Conservation (phyloP, 2,888 invertebrate genomes). For the Aethes cnicana region DNA sequence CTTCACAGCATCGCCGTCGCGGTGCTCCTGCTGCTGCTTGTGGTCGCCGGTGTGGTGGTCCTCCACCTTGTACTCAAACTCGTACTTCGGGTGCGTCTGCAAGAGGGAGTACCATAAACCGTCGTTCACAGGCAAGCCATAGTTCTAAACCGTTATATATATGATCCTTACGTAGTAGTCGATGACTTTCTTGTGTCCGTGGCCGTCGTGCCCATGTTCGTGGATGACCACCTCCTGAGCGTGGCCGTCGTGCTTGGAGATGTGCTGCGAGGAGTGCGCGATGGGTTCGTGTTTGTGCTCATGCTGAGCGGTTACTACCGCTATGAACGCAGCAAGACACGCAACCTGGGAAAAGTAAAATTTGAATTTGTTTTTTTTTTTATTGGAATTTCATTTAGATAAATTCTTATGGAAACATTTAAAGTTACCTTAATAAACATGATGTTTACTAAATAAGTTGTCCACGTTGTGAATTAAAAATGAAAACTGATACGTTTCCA, state of each 20-base stretch:
- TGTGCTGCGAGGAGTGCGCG: conserved; percentile 45
- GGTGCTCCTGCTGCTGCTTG: conserved; percentile 69
- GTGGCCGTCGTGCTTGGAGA: conserved; percentile 44
- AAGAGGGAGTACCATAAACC: conserved; percentile 1
- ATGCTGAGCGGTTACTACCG: conserved; percentile 49
- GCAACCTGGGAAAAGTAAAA: conserved; percentile 39
- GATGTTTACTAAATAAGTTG: not conserved
- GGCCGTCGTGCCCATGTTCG: conserved; percentile 35
- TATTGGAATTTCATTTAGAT: not conserved
- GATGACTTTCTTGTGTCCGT: conserved; percentile 35
- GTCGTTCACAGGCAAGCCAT: not conserved
- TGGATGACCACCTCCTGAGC: conserved; percentile 38
- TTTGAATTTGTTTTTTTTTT: conserved; percentile 1
- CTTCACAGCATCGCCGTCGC: conserved; percentile 80
- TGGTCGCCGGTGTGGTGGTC: conserved; percentile 74
- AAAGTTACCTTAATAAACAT: conserved; percentile 18
- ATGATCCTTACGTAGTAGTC: conserved; percentile 39
- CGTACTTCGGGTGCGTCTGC: conserved; percentile 51
- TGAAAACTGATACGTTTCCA: conserved; percentile 3
- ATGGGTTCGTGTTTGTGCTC: conserved; percentile 58
- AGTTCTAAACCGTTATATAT: not conserved
- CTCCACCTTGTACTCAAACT: conserved; percentile 69
- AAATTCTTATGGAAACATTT: not conserved
- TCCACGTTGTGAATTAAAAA: not conserved
- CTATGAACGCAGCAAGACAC: conserved; percentile 49